These are phyloP conservation scores for Acromyrmex charruanus DNA, from an alignment of 1,140 invertebrate species.

Conservation along the genomic window DNA sequence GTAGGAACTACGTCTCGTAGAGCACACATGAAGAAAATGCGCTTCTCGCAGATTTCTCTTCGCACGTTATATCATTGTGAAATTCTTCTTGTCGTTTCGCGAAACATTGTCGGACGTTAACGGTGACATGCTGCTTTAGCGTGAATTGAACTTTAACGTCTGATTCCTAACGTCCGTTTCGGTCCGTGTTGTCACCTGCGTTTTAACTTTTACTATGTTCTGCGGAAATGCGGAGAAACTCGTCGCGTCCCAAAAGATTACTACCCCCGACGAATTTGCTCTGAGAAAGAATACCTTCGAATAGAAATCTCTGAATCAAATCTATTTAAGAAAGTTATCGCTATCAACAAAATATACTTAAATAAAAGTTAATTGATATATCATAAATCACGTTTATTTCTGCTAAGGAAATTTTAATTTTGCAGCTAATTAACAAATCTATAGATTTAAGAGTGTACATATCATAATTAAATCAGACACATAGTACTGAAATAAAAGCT, in stretches of 20 bases:
- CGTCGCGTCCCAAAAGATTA: constrained; percentile 9
- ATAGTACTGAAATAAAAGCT: background rate
- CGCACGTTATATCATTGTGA: constrained; percentile 26
- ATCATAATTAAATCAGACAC: no score
- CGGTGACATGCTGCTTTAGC: constrained; percentile 39
- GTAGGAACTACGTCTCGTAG: background rate
- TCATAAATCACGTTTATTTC: no score
- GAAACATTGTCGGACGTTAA: constrained; percentile 27
- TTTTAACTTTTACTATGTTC: constrained; percentile 41
- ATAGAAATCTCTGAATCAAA: background rate
- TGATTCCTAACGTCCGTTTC: constrained; percentile 31
- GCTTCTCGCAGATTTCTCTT: constrained; percentile 30
- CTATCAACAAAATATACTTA: background rate
- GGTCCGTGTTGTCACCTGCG: background rate
- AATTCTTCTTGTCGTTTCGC: constrained; percentile 40
- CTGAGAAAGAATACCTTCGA: background rate
- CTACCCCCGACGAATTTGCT: background rate
- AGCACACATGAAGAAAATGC: background rate
- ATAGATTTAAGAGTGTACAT: background rate
- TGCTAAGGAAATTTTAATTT: no score
- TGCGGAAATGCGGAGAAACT: constrained; percentile 23
- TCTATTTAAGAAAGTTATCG: background rate
- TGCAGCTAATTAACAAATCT: no score
- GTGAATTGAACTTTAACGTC: constrained; percentile 48
- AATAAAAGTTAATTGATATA: background rate